Evolutionary conservation across 2,888 invertebrate genomes (phyloP), one percentile per base, ranked within the genome.

Genomic region (Micoletzkya japonica): DNA sequence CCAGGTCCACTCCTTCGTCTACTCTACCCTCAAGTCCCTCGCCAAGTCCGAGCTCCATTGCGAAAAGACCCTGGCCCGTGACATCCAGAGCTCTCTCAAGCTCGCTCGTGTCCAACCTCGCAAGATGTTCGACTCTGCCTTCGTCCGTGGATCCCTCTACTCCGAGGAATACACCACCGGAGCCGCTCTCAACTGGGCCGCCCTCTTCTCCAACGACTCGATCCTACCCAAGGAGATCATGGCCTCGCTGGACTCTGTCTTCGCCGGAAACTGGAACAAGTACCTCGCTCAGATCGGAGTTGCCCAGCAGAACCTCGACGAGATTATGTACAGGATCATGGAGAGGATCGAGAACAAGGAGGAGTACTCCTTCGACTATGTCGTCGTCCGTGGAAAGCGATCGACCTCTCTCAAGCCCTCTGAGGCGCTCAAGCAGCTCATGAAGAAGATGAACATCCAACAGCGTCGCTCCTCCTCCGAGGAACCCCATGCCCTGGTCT

Each of bases 1-100:
- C 36, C 78, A 83, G 63, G 79, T 84, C n/a, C 74, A 76, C 66
- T 59, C 76, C 39, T 84, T 80, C 79, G 75, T 75, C 61, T 73
- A 73, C 72, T 73, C 79, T 39, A 64, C 74, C 56, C 74, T 84
- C 70, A 57, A 76, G 24, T 71, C 74, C 24, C 59, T 77, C 66
- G 69, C 81, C 69, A 73, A 81, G 67, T 74, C 73, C 61, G 72
- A 72, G 70, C 77, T 77, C 39, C 79, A 79, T 34, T 82, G 80
- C 72, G 77, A 82, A 74, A 71, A 72, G 61, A 26, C 60, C 50
- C 39, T 76, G 71, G 34, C 52, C 24, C 52, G 54, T 36, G 52
- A 54, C 37, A 66, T 66, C 54, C 26, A 52, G 36, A 24, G 32
- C 14, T 34, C 52, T 26, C 73, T 77, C 54, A 59, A 61, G 37